Base-by-base conservation (phyloP, 2,113 vertebrate genomes). In the Callipepla californica region DNA sequence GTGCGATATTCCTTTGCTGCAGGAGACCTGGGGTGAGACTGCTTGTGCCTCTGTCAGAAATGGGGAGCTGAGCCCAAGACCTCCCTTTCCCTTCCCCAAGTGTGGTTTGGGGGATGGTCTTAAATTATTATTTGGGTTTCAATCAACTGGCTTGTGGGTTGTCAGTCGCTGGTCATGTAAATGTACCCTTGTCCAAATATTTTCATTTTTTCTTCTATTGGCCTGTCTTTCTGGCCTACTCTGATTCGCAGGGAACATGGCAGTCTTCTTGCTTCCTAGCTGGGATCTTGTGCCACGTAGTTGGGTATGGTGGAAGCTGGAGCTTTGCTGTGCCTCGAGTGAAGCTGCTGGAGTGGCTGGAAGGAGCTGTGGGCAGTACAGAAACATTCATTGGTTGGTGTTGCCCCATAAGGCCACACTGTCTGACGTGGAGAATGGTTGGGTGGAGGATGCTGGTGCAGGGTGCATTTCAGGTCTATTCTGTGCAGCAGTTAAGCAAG, bases 401-500 rank as follows among this genome's bases (percentile, higher is more conserved):
- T 4, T 1, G 11, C 12, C 11, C 34, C 1, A 1, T 19, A 40
- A 36, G 77, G 40, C n/a, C 3, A 0, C 21, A 23, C 42, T 42
- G 5, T 10, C 17, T 42, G 66, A 19, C 5, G 40, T 40, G 40
- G 40, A 40, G 2, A 0, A 16, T 25, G 30, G 40, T 7, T 55
- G 36, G 10, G 12, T 42, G 62, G 34, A 50, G 23, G 47, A 16
- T 65, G 23, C 51, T 40, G 65, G 10, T 21, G 28, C 38, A 13
- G 5, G 9, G 14, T 42, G 9, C 22, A 8, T 70, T 85, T 74
- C 11, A 57, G 8, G 7, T 36, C 7, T 18, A 2, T n/a, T 4
- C 18, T 0, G 0, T 4, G 30, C 12, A 26, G 9, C 36, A 40
- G 38, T 18, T 36, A n/a, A 55, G 22, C 0, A 5, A 11, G 11